phyloP scores from a whole-genome alignment of 2,797 vertebrate genomes.

The Helarctos malayanus region DNA sequence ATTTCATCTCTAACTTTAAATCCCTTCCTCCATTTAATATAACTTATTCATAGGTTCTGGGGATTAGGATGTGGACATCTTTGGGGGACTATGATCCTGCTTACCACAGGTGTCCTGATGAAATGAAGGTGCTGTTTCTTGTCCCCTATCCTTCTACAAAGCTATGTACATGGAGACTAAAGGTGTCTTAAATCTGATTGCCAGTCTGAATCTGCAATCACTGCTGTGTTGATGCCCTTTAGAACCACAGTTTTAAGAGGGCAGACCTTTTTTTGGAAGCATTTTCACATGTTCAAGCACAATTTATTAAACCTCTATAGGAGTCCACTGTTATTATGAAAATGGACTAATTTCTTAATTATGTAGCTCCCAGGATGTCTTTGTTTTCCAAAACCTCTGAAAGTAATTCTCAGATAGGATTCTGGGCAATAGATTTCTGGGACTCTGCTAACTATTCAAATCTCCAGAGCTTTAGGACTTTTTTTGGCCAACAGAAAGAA shows the following conservation, averaged over 20 bases:
- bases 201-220: background rate
- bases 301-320: conserved; percentile 52
- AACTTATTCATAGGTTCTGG: background rate
- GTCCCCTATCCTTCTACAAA: background rate
- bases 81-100: background rate
- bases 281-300: conserved; percentile 30
- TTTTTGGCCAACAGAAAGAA: conserved; percentile 55
- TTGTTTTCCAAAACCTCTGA: conserved; percentile 50
- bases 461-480: conserved; percentile 43
- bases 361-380: background rate
- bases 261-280: conserved; percentile 31
- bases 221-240: background rate
- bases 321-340: background rate
- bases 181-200: conserved; percentile 5
- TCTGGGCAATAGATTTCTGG: background rate
- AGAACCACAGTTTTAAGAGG: conserved; percentile 18
- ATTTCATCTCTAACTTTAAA: conserved; percentile 33
- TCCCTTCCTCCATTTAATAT: background rate
- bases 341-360: conserved; percentile 69
- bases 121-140: conserved; percentile 33
- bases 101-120: background rate
- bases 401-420: conserved; percentile 26
- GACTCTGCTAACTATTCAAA: conserved; percentile 1
- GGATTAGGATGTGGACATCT: background rate
- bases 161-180: background rate